Evolutionary conservation across 2,113 vertebrate genomes (phyloP).

Genomic region (Onychostruthus taczanowskii): DNA sequence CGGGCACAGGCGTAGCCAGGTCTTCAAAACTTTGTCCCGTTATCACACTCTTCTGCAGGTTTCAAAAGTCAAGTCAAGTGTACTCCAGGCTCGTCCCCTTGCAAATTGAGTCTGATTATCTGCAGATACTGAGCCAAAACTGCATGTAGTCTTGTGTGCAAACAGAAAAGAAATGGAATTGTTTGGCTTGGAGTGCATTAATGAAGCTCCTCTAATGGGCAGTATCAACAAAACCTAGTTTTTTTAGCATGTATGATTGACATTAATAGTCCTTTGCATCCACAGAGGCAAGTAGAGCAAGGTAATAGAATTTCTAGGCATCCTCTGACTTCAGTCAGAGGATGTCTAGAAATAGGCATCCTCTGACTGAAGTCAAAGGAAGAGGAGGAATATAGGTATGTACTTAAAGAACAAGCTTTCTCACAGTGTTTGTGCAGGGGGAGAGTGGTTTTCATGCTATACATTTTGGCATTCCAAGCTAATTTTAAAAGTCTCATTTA

Average conservation of each 20-base stretch:
- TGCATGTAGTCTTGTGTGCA: background rate
- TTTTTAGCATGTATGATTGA: background rate
- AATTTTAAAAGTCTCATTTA: background rate
- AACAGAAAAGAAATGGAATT: background rate
- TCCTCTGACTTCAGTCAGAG: background rate
- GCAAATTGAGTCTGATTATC: background rate
- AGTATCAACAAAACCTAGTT: background rate
- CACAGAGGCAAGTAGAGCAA: background rate
- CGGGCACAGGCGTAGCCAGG: rapidly evolving
- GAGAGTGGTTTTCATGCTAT: background rate
- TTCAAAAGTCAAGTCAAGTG: background rate
- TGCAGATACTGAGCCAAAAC: background rate
- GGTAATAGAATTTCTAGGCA: background rate
- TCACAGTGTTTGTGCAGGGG: background rate
- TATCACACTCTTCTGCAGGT: rapidly evolving
- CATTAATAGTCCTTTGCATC: background rate
- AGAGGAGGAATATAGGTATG: background rate
- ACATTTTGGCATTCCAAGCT: background rate
- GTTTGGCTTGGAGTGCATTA: background rate
- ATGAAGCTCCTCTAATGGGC: background rate
- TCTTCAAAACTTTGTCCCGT: background rate
- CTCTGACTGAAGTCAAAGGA: background rate
- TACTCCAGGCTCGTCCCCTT: background rate
- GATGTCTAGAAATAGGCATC: background rate
- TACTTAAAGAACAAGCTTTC: background rate